These are phyloP conservation scores for Alexandromys oeconomus DNA, from an alignment of 2,797 vertebrate genomes.

Conservation along the genomic window DNA sequence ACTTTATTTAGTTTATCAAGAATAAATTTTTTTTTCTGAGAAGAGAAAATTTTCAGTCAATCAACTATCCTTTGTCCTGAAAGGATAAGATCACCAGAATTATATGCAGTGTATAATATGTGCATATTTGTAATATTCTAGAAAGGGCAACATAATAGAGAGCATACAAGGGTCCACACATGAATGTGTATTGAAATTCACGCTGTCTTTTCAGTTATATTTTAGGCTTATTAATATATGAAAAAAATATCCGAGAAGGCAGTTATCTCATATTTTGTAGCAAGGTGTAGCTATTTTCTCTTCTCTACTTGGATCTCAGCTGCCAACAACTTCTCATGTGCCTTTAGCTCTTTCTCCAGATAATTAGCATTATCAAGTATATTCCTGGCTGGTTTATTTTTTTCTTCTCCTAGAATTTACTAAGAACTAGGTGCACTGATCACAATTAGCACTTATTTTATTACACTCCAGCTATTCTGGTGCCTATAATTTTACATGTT, in stretches of 20 bases:
- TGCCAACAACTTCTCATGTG: not conserved
- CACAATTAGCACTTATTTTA: not conserved
- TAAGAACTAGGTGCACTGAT: not conserved
- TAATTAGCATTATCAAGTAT: not conserved
- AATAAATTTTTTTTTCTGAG: slow-evolving; percentile 58
- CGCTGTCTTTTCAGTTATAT: slow-evolving; percentile 10
- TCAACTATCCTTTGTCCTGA: slow-evolving; percentile 47
- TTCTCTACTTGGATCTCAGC: not conserved
- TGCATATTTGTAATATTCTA: slow-evolving; percentile 19
- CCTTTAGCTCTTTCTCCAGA: not conserved
- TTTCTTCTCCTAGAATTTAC: not conserved
- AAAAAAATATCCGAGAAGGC: not conserved
- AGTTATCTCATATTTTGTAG: slow-evolving; percentile 8
- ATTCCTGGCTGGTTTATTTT: not conserved
- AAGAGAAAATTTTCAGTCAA: slow-evolving; percentile 70
- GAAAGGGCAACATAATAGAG: not conserved
- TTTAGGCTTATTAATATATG: slow-evolving; percentile 30
- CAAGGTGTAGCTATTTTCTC: not conserved
- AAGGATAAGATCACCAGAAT: not conserved
- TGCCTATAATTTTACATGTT: not conserved
- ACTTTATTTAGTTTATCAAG: slow-evolving; percentile 64
- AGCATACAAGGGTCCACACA: not conserved
- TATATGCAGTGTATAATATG: not conserved
- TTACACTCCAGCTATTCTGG: not conserved
- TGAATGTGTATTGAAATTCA: not conserved